Percentiles rank a stretch among this genome's conserved stretches.
These are phyloP conservation scores for Drosophila virilis DNA, from an alignment of 1,140 invertebrate genomes.

Conservation along the genomic window DNA sequence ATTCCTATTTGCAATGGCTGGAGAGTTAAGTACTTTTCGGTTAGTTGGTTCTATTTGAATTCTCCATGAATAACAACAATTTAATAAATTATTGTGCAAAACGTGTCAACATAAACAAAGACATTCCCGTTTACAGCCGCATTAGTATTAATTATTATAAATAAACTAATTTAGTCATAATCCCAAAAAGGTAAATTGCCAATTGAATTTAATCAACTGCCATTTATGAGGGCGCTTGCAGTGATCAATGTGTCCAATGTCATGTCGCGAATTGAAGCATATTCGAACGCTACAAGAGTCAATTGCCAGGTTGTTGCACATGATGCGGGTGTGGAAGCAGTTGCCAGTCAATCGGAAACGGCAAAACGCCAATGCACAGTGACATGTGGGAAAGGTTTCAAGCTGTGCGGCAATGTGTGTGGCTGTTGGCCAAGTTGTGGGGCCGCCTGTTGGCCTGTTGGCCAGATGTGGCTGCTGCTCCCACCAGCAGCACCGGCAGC, in stretches of 20 bases:
- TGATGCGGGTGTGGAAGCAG: conserved; percentile 27
- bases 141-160: too few species aligned
- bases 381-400: conserved; percentile 34
- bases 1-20: too few species aligned
- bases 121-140: too few species aligned
- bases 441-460: neutral
- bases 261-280: conserved; percentile 18
- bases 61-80: too few species aligned
- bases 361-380: conserved; percentile 24
- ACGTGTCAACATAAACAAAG: too few species aligned
- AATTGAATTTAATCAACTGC: neutral
- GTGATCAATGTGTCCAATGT: conserved; percentile 5
- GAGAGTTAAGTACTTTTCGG: too few species aligned
- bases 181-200: neutral
- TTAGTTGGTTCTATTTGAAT: too few species aligned
- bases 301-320: conserved; percentile 11
- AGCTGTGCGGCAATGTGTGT: conserved; percentile 56
- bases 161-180: too few species aligned
- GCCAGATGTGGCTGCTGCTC: conserved; percentile 21
- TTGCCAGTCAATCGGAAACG: conserved; percentile 36
- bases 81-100: too few species aligned
- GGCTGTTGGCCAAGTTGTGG: conserved; percentile 26
- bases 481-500: conserved; percentile 4
- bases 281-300: conserved; percentile 12
- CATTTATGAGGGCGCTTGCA: neutral